A percentile compares a stretch with the other conserved stretches of the same genome.
These are phyloP conservation scores for Poicephalus meyeri DNA, from an alignment of 2,113 vertebrate species.

Conservation along the genomic window DNA sequence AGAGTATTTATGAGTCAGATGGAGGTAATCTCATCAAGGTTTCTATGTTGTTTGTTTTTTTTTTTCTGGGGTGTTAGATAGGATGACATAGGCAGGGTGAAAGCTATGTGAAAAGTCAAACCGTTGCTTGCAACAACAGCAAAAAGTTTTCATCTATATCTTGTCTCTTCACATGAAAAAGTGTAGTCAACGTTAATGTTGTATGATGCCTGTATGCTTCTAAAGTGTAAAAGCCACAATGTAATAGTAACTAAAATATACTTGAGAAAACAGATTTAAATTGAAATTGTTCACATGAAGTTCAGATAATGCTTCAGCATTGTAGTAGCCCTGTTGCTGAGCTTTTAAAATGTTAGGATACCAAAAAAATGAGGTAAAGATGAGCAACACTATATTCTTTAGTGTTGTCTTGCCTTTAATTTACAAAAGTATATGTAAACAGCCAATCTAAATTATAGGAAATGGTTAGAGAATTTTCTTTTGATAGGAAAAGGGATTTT, in stretches of 20 bases:
- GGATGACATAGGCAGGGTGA: background rate
- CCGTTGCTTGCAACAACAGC: background rate
- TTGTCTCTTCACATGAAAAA: background rate
- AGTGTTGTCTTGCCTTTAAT: background rate
- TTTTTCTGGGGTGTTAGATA: background rate
- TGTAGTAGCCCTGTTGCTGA: background rate
- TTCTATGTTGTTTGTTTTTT: background rate
- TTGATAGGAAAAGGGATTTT: background rate
- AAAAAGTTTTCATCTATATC: background rate
- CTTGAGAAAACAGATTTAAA: background rate
- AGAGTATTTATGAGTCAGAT: background rate
- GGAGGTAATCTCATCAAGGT: background rate
- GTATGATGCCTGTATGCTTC: background rate
- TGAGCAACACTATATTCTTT: rapidly evolving
- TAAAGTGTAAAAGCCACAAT: background rate
- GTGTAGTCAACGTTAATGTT: background rate
- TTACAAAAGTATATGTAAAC: background rate
- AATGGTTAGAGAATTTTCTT: background rate
- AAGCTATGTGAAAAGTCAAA: background rate
- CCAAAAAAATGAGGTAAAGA: background rate
- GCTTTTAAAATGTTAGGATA: background rate
- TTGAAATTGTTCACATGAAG: background rate
- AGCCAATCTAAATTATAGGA: background rate
- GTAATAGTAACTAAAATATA: background rate
- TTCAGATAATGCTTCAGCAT: background rate